Conservation (phyloP, 2,888 invertebrate genomes). For the Ceramica pisi region DNA sequence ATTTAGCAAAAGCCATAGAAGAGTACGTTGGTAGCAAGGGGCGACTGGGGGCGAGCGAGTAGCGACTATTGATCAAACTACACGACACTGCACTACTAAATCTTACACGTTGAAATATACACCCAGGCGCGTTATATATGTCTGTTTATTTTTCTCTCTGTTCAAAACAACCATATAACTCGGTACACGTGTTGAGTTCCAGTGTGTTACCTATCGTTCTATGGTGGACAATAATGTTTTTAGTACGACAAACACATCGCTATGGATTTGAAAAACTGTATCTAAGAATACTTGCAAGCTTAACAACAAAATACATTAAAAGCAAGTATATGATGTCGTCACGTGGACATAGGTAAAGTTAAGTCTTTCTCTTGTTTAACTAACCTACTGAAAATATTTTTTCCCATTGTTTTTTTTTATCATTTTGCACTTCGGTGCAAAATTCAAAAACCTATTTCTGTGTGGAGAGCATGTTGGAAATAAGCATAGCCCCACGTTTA, state of each 20-base stretch:
- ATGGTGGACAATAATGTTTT: neutral
- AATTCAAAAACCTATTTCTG: neutral
- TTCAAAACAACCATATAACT: slow-evolving; percentile 28
- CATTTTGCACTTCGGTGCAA: neutral
- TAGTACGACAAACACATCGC: no score
- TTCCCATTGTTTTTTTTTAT: neutral
- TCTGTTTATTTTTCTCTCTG: slow-evolving; percentile 33
- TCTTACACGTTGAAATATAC: slow-evolving; percentile 60
- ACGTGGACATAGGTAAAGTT: neutral
- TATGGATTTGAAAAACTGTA: no score
- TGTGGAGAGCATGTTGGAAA: neutral
- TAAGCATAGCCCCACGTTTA: slow-evolving; percentile 26
- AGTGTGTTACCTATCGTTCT: slow-evolving; percentile 13
- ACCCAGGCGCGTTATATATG: slow-evolving; percentile 43
- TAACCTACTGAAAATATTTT: neutral
- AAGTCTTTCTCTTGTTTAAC: neutral
- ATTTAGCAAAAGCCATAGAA: slow-evolving; percentile 37
- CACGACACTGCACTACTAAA: slow-evolving; percentile 60
- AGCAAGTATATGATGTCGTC: neutral
- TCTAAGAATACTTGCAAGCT: neutral
- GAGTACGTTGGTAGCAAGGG: slow-evolving; percentile 32
- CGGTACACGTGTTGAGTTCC: slow-evolving; percentile 28
- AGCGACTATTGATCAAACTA: slow-evolving; percentile 65
- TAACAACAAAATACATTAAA: neutral
- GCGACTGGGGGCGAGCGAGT: slow-evolving; percentile 44